Evolutionary conservation across 1,140 invertebrate species (phyloP).

Genomic region (Hylaeus volcanicus): DNA sequence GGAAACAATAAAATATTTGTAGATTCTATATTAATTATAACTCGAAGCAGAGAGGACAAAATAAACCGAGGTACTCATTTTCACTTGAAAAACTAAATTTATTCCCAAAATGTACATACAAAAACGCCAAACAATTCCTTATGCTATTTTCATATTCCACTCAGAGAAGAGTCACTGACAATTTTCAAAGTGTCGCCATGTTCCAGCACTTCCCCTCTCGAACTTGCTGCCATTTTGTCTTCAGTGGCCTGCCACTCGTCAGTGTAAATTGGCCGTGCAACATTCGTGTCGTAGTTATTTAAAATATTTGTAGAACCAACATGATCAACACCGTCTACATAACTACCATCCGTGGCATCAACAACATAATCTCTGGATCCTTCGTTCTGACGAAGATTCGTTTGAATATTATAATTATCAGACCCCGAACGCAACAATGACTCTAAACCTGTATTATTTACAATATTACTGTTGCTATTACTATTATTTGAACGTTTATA

Average conservation of each 20-base stretch:
- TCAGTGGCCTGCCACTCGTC: conserved; percentile 47
- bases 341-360: neutral
- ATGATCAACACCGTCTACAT: neutral
- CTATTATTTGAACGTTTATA: neutral
- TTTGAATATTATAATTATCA: neutral
- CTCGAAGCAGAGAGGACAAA: too few relatives aligned
- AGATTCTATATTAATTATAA: neutral
- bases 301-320: neutral
- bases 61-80: neutral
- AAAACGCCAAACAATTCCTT: neutral
- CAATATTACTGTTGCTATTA: neutral
- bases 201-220: neutral
- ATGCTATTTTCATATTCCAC: conserved; percentile 5
- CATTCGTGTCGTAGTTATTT: neutral
- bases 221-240: conserved; percentile 2
- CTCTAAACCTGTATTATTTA: neutral
- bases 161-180: neutral
- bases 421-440: neutral
- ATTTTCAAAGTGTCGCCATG: neutral
- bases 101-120: neutral
- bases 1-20: too few relatives aligned
- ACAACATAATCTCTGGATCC: neutral
- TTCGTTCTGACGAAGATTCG: neutral
- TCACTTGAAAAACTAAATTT: neutral
- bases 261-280: neutral